Evolutionary conservation across 2,113 vertebrate species (phyloP).

Genomic region (Periophthalmus modestus): DNA sequence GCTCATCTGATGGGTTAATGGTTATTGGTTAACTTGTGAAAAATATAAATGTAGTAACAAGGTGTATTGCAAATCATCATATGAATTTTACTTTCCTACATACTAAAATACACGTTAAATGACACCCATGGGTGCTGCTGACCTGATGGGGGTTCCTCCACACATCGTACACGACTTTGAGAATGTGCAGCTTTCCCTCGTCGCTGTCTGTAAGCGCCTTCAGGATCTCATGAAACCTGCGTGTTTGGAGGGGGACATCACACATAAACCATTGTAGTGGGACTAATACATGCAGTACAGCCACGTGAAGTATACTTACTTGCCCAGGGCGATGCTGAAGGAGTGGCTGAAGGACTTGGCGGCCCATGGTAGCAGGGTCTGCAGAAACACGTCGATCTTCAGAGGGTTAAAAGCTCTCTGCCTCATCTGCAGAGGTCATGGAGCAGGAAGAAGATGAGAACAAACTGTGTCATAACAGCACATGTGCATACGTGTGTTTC

Average conservation of each 20-base stretch:
- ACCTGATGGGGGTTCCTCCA: constrained; percentile 98
- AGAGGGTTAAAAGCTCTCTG: constrained; percentile 93
- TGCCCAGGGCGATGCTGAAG: constrained; percentile 96
- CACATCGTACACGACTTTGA: constrained; percentile 91
- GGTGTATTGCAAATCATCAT: no score
- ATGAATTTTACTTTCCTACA: background rate
- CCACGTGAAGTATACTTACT: constrained; percentile 80
- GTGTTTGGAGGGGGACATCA: background rate
- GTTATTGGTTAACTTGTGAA: no score
- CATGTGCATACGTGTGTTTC: no score
- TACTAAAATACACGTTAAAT: background rate
- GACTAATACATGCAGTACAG: no score
- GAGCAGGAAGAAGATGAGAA: no score
- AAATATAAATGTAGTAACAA: no score
- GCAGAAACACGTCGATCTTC: constrained; percentile 97
- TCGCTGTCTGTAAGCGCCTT: constrained; percentile 90
- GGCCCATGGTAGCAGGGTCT: constrained; percentile 91
- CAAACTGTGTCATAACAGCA: no score
- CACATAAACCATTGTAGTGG: background rate
- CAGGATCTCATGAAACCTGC: constrained; percentile 96
- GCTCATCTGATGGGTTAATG: no score
- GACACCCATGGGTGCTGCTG: background rate
- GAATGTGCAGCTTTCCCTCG: constrained; percentile 95
- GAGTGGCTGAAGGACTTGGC: constrained; percentile 98
- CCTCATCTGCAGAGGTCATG: constrained; percentile 83